Base-by-base conservation (phyloP, 2,888 invertebrate genomes). In the Cryptus viduatorius region DNA sequence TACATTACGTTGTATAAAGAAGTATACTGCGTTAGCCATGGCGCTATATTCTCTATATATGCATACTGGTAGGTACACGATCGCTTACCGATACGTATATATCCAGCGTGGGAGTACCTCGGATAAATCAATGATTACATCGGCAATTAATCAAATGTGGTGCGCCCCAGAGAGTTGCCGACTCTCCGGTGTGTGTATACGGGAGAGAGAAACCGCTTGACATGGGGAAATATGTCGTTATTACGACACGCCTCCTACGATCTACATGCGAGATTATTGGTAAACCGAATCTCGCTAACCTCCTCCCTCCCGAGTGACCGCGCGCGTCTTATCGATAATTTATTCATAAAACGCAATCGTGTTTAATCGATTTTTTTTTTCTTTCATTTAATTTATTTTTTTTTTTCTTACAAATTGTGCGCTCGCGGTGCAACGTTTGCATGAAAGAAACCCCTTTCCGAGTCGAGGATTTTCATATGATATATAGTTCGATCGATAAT, bases 41-140 rank as follows among this genome's bases (percentile, higher is more conserved):
- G 84, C 84, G 82, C 82, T 84, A 67, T 76, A 79, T 65, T 50
- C 44, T 42, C 82, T 69, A 71, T 56, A 53, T 61, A 42, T 72
- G 64, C 68, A 82, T 73, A 79, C 72, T 68, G 72, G 78, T 71
- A 75, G 83, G 72, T 81, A 87, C 86, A 78, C 72, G 83, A 85
- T 85, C 84, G 76, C 71, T 44, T 72, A 82, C 61, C 79, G 79
- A 82, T 79, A 53, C 61, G 79, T 85, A 79, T 75, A 61, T 79
- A 71, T 85, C 61, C 29, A 85, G 86, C 85, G 87, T 87, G 87
- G 87, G 87, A 86, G 87, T 84, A 76, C 80, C 61, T 83, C 75
- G 84, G 86, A 87, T 86, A 87, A 86, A 86, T 87, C 87, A 87
- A 87, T 87, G 87, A 87, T 87, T 87, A 87, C 85, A 87, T 87